Evolutionary conservation across 1,140 invertebrate species (phyloP).

Genomic region (Penaeus japonicus): DNA sequence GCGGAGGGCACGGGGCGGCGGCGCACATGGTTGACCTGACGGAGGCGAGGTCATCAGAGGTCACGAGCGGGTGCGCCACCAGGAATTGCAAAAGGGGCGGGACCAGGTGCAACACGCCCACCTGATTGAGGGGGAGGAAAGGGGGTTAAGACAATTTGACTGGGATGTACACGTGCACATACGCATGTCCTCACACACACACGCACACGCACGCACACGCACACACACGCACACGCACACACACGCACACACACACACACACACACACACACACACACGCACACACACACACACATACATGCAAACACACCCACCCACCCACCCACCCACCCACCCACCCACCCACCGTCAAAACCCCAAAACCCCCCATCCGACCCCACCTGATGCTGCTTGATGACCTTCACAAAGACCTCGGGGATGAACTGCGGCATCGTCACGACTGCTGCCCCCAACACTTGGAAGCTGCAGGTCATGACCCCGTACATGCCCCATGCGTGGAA

Average conservation of each 20-base stretch:
- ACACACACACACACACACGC: neutral
- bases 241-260: neutral
- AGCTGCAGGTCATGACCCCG: neutral
- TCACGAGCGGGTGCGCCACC: conserved; percentile 71
- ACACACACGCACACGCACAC: neutral
- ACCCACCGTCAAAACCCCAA: too few species aligned
- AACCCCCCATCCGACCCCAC: conserved; percentile 59
- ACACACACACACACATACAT: neutral
- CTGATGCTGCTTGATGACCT: conserved; percentile 64
- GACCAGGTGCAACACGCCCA: conserved; percentile 63
- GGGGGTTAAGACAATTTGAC: neutral
- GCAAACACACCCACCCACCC: neutral
- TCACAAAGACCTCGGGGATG: conserved; percentile 65
- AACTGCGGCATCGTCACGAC: conserved; percentile 65
- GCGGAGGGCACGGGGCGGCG: conserved; percentile 74
- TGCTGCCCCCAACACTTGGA: conserved; percentile 61
- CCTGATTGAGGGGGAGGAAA: conserved; percentile 55
- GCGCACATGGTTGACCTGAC: conserved; percentile 71
- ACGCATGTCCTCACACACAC: neutral
- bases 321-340: neutral
- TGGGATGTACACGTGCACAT: neutral
- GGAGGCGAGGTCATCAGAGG: conserved; percentile 68
- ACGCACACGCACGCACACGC: neutral
- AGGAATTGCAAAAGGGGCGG: conserved; percentile 73
- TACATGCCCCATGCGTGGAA: conserved; percentile 33